Evolutionary conservation across 2,113 vertebrate genomes (phyloP).

Genomic region (Poeciliopsis prolifica): DNA sequence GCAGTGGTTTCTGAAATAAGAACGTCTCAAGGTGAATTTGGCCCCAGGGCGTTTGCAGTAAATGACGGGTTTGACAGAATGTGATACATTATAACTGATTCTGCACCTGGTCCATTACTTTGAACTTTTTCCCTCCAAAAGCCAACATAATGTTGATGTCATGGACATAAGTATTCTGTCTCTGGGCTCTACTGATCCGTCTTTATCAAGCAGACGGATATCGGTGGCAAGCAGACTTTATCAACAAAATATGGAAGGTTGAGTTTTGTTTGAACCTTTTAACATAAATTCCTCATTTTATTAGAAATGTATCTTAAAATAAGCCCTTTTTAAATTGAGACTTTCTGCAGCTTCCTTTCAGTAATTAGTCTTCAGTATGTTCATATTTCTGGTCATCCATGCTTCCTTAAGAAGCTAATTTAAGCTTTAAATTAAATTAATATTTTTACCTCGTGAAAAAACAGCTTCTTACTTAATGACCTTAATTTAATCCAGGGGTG

Average conservation of each 20-base stretch:
- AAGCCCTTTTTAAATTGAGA: not conserved
- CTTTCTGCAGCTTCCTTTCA: not conserved
- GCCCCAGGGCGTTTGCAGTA: not conserved
- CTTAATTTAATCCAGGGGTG: not conserved
- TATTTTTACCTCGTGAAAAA: constrained; percentile 33
- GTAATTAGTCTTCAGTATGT: not conserved
- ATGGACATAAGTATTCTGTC: not conserved
- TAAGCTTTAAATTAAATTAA: constrained; percentile 1
- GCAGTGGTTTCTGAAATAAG: not conserved
- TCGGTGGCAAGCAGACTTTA: not conserved
- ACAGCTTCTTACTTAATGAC: not conserved
- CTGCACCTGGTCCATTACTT: not conserved
- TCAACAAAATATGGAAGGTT: not conserved
- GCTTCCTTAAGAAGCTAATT: not conserved
- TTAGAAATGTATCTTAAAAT: not conserved
- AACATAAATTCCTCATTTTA: not conserved
- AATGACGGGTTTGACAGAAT: not conserved
- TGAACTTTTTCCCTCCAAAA: not conserved
- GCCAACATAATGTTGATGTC: not conserved
- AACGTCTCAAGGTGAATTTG: not conserved
- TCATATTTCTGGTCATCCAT: not conserved
- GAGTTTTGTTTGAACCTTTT: not conserved
- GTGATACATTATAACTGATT: not conserved
- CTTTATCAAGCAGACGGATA: not conserved
- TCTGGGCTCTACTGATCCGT: not conserved